These are phyloP conservation scores for Hippasteria phrygiana DNA, from an alignment of 53 echinoderm and acorn worm species.

Conservation along the genomic window DNA sequence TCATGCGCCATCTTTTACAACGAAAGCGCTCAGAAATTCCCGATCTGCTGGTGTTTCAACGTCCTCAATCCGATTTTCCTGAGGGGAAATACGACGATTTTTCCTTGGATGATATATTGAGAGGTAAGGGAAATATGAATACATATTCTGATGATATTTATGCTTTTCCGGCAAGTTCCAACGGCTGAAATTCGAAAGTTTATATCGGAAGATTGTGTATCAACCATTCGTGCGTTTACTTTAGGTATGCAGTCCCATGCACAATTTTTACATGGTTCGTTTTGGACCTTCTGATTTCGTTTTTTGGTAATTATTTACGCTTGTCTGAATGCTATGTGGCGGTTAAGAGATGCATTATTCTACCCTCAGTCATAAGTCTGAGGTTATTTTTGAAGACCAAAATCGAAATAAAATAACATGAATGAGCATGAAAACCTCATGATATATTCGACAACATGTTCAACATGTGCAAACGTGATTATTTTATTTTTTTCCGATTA, in stretches of 20 bases:
- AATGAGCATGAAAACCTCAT: no score
- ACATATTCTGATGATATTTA: background rate
- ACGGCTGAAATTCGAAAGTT: background rate
- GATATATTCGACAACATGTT: no score
- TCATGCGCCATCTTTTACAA: background rate
- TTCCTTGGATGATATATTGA: background rate
- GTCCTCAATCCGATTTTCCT: background rate
- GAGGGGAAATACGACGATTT: background rate
- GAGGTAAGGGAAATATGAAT: background rate
- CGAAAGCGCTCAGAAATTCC: background rate
- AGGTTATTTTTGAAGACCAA: no score
- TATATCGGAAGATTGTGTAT: background rate
- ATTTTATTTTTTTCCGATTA: no score
- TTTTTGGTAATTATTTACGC: background rate
- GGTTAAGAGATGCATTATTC: background rate
- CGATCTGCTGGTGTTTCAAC: background rate
- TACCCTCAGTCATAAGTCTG: no score
- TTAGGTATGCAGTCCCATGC: conserved; percentile 12
- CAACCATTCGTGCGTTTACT: background rate
- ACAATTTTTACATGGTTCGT: background rate
- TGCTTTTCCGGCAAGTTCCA: conserved; percentile 3
- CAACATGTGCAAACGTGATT: no score
- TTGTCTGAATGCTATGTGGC: background rate
- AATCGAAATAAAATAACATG: no score
- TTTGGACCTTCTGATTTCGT: background rate